Conservation (phyloP, 2,888 invertebrate species). For the Brachycybe producta region DNA sequence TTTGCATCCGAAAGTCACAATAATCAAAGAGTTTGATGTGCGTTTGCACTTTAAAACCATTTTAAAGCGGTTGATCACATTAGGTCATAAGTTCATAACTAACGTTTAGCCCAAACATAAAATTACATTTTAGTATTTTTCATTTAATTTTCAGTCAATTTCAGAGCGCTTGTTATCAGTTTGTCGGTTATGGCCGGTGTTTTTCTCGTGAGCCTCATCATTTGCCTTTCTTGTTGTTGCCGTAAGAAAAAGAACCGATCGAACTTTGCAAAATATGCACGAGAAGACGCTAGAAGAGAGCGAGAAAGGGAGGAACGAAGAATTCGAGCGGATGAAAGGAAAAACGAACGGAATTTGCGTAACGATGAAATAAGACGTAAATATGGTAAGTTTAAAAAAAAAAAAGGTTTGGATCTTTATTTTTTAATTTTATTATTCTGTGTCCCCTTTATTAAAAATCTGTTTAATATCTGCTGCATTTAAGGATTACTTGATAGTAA, state of each 20-base stretch:
- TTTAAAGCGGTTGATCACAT: no score
- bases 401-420: no score
- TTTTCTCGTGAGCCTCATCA: slow-evolving; percentile 16
- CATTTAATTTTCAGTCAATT: slow-evolving; percentile 18
- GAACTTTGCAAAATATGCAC: slow-evolving; percentile 3
- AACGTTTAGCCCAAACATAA: no score
- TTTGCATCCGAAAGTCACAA: no score
- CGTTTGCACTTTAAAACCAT: no score
- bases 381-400: no score
- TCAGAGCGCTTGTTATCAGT: slow-evolving; percentile 19
- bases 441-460: background rate
- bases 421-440: background rate
- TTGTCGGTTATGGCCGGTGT: slow-evolving; percentile 16
- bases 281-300: slow-evolving; percentile 19
- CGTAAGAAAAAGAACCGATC: slow-evolving; percentile 15
- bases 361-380: no score
- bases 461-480: background rate
- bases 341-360: no score
- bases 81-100: no score
- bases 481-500: background rate
- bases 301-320: slow-evolving; percentile 18
- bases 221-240: slow-evolving; percentile 20
- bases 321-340: slow-evolving; percentile 16
- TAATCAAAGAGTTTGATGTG: no score
- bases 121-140: background rate